These are phyloP conservation scores for Poecilobothrus nobilitatus DNA, from an alignment of 2,888 invertebrate species.

Conservation along the genomic window DNA sequence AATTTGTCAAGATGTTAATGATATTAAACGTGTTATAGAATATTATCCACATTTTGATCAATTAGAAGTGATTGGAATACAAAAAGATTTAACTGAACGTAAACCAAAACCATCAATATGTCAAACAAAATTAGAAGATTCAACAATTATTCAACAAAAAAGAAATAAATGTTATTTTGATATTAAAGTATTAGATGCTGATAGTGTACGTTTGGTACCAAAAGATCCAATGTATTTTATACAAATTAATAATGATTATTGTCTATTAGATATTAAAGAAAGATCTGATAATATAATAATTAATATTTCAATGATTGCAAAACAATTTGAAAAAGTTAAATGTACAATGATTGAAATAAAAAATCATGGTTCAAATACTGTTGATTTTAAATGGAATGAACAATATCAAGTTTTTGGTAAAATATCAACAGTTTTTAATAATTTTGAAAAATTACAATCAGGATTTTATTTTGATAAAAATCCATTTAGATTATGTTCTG, in stretches of 20 bases:
- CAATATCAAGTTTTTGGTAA: neutral
- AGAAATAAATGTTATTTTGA: neutral
- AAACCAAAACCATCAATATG: neutral
- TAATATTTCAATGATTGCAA: too few species aligned
- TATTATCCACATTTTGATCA: conserved; percentile 5
- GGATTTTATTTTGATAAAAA: conserved; percentile 8
- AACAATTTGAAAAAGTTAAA: too few species aligned
- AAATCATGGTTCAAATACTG: neutral
- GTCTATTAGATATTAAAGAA: too few species aligned
- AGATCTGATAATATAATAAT: too few species aligned
- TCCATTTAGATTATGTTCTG: neutral
- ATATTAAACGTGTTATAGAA: neutral
- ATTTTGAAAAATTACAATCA: neutral
- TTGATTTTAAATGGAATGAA: neutral
- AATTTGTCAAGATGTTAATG: neutral
- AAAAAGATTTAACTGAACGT: neutral
- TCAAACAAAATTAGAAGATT: neutral
- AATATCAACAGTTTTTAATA: neutral
- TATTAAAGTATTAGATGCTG: neutral
- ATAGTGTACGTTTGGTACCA: neutral
- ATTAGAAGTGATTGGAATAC: neutral
- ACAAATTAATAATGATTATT: neutral
- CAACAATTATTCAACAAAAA: neutral
- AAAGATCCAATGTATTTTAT: neutral
- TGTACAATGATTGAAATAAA: too few species aligned